phyloP scores from a whole-genome alignment of 2,888 invertebrate genomes.

The Oscheius onirici region DNA sequence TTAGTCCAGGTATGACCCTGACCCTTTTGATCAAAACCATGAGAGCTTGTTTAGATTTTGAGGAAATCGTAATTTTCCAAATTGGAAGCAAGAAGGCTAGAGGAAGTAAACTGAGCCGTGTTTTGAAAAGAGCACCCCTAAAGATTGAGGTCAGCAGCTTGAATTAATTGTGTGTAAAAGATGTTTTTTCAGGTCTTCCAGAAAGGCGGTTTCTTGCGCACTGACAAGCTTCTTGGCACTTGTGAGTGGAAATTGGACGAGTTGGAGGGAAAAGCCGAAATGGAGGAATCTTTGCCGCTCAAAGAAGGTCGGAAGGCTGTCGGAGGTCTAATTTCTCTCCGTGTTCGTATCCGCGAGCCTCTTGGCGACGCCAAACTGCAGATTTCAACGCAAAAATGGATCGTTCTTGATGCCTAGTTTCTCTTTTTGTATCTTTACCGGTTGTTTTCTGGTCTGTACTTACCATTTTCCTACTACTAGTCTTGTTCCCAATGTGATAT shows the following conservation, averaged over 20 bases:
- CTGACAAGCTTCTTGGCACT: slow-evolving; percentile 86
- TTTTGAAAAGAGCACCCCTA: slow-evolving; percentile 87
- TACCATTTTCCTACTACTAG: too few species aligned
- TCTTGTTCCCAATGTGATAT: background rate
- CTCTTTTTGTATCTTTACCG: too few species aligned
- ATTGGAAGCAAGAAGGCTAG: slow-evolving; percentile 53
- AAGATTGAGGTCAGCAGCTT: slow-evolving; percentile 82
- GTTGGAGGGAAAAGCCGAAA: slow-evolving; percentile 86
- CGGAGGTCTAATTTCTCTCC: slow-evolving; percentile 51
- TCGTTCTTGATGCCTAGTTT: slow-evolving; percentile 44
- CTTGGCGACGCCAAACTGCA: slow-evolving; percentile 53
- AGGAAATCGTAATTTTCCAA: slow-evolving; percentile 47
- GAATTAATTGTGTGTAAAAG: background rate
- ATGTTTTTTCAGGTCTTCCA: slow-evolving; percentile 72
- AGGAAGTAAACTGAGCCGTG: slow-evolving; percentile 79
- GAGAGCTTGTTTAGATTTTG: too few species aligned
- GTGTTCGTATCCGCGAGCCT: slow-evolving; percentile 58
- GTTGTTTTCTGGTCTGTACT: too few species aligned
- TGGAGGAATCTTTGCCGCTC: slow-evolving; percentile 80
- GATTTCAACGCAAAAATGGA: slow-evolving; percentile 47
- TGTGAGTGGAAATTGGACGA: slow-evolving; percentile 85
- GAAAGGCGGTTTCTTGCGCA: slow-evolving; percentile 91
- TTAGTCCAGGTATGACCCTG: slow-evolving; percentile 86
- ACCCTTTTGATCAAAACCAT: too few species aligned
- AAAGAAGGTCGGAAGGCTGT: slow-evolving; percentile 58